phyloP scores from a whole-genome alignment of 2,797 vertebrate species.

The Clangula hyemalis region DNA sequence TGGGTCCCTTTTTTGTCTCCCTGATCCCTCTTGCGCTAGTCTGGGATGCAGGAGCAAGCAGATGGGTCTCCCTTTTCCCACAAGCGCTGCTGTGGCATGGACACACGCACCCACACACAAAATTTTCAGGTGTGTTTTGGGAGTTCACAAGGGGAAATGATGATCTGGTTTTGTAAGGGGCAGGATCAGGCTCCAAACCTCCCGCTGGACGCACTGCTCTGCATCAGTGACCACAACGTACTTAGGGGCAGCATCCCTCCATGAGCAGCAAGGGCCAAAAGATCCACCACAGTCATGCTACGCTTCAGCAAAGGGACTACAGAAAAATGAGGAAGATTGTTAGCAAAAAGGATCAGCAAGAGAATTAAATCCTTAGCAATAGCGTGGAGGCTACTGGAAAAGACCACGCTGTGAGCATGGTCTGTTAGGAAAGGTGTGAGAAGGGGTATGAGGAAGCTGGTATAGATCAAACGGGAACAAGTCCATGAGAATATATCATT shows the following conservation, averaged over 20 bases:
- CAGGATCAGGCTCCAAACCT: constrained; percentile 10
- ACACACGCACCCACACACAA: not conserved
- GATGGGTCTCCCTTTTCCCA: not conserved
- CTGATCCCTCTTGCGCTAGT: not conserved
- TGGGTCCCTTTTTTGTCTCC: not conserved
- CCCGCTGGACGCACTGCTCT: not conserved
- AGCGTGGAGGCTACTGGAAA: not conserved
- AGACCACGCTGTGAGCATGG: rapidly evolving
- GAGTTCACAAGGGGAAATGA: not conserved
- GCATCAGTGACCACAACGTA: not conserved
- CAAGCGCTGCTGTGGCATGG: not conserved
- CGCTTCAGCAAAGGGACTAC: not conserved
- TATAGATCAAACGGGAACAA: not conserved
- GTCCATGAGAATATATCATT: not conserved
- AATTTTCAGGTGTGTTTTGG: not conserved
- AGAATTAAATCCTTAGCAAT: not conserved
- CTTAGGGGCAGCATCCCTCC: not conserved
- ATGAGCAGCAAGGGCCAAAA: not conserved
- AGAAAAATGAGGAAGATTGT: constrained; percentile 9
- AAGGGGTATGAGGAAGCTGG: not conserved
- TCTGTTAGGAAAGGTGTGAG: not conserved
- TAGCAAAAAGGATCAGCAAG: not conserved
- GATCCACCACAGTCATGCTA: not conserved
- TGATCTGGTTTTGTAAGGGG: not conserved
- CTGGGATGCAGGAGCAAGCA: not conserved